A percentile compares a stretch with the other conserved stretches of the same genome.
These are phyloP conservation scores for Aelia acuminata DNA, from an alignment of 2,888 invertebrate species.

Conservation along the genomic window DNA sequence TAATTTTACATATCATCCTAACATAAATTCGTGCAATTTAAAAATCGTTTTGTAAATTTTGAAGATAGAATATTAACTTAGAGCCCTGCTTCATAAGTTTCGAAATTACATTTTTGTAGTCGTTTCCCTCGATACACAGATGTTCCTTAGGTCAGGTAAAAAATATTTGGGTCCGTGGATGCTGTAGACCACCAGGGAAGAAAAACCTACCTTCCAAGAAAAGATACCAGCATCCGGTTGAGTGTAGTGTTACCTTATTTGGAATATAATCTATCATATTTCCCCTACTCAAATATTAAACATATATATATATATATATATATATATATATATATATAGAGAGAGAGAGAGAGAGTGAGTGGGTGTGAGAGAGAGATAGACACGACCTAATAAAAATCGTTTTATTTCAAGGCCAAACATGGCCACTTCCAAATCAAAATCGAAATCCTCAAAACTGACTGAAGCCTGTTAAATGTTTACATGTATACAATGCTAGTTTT, in stretches of 20 bases:
- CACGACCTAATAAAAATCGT: no score
- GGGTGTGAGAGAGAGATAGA: no score
- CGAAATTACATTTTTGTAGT: slow-evolving; percentile 1
- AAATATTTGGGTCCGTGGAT: slow-evolving; percentile 37
- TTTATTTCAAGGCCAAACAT: no score
- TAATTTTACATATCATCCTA: background rate
- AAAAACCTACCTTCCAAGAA: background rate
- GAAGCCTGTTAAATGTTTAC: no score
- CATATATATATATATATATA: no score
- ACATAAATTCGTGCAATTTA: no score
- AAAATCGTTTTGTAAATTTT: no score
- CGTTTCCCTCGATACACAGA: slow-evolving; percentile 6
- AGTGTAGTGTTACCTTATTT: background rate
- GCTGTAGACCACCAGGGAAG: slow-evolving; percentile 17
- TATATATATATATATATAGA: no score
- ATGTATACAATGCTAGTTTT: no score
- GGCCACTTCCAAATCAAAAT: no score
- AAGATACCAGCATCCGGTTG: slow-evolving; percentile 26
- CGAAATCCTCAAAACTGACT: no score
- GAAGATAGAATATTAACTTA: background rate
- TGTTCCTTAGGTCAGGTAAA: slow-evolving; percentile 14
- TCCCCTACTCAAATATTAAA: background rate
- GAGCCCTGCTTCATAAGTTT: background rate
- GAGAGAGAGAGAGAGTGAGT: no score
- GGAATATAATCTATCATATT: background rate